Evolutionary conservation across 2,113 vertebrate genomes (phyloP), one percentile per base, ranked within the genome.

Genomic region (Thamnaconus septentrionalis): DNA sequence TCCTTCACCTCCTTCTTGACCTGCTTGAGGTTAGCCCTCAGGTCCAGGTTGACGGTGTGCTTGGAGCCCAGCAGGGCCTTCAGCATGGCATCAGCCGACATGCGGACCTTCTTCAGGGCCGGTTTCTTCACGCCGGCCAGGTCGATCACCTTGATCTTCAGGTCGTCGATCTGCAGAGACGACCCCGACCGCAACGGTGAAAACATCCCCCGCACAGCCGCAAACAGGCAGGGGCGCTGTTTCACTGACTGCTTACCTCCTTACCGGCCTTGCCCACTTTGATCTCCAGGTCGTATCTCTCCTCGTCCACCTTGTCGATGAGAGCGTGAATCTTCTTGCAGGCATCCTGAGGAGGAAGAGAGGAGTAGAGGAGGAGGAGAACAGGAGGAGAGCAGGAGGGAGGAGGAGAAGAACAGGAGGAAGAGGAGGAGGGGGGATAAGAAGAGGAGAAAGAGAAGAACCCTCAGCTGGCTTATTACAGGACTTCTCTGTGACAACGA

Each of bases 1-100:
- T 97, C 96, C 58, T 98, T 98, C 78, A 93, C 93, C 73, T 99
- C 97, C 88, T 98, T 99, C 93, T 98, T 98, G 69, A 99, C 97
- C 84, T 96, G 95, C 85, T 98, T 99, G 81, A 99, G 93, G 91
- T 96, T 98, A 88, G 96, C 91, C 65, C 97, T 88, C 63, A 98
- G 94, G 73, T 99, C 96, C 96, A 99, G 90, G 88, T 92, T 94
- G 80, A 98, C 96, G 46, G 96, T 98, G 88, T 99, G 96, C 77
- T 98, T 99, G 84, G 95, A 94, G 82, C 97, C 97, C 89, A 99
- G 92, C 89, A 98, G 91, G 1, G 96, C 97, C 11, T 95, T 91
- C 53, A 99, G 89, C 97, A 99, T 98, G 1, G 94, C 93, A 0
- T 99, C 97, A 0, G 97, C 97, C 0, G 97, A 97, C 96, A 99